phyloP scores from a whole-genome alignment of 2,888 invertebrate genomes.

The Rotaria sp. region DNA sequence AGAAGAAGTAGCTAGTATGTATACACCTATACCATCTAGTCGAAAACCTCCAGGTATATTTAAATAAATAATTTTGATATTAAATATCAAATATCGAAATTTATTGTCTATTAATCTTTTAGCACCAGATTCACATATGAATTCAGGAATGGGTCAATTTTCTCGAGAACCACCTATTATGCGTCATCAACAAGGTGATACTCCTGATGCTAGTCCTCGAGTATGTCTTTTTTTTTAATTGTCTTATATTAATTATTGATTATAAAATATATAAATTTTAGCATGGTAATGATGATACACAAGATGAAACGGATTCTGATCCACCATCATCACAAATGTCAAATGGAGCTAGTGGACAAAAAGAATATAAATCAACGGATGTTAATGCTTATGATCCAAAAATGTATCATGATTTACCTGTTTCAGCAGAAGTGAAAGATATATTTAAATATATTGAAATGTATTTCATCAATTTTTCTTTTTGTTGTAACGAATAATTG shows the following conservation, averaged over 20 bases:
- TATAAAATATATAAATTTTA: too few relatives aligned
- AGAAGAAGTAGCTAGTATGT: slow-evolving; percentile 54
- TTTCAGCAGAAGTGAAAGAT: slow-evolving; percentile 77
- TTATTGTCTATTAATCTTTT: not conserved
- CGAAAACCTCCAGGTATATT: slow-evolving; percentile 34
- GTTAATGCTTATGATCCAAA: slow-evolving; percentile 66
- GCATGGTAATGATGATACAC: slow-evolving; percentile 8
- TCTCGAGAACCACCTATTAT: not conserved
- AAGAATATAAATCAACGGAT: not conserved
- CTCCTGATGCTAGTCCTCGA: not conserved
- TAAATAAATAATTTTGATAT: not conserved
- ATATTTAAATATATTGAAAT: slow-evolving; percentile 83
- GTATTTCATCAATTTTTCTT: slow-evolving; percentile 56
- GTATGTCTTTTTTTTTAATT: not conserved
- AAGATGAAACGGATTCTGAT: slow-evolving; percentile 8
- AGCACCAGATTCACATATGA: not conserved
- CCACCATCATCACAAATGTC: not conserved
- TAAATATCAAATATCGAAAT: not conserved
- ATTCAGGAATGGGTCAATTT: not conserved
- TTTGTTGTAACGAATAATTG: too few relatives aligned
- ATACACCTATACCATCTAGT: slow-evolving; percentile 53
- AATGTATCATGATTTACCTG: slow-evolving; percentile 72
- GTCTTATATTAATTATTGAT: too few relatives aligned
- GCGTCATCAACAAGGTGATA: not conserved
- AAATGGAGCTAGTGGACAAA: not conserved